Evolutionary conservation across 2,797 vertebrate genomes (phyloP).

Genomic region (Mareca strepera): DNA sequence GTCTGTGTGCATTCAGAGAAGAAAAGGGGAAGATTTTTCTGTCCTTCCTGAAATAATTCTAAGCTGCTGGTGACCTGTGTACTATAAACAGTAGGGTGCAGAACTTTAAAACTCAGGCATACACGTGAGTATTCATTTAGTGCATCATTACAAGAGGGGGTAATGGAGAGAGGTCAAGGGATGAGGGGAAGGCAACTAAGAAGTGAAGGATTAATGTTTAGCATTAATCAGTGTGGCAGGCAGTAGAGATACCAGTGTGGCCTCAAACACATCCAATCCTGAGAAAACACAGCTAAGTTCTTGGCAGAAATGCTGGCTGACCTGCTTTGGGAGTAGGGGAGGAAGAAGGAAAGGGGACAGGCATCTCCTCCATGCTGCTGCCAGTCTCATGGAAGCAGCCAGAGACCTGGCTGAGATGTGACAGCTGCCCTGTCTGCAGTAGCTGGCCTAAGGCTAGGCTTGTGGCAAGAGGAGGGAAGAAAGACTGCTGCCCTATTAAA

Average conservation of each 20-base stretch:
- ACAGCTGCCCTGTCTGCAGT: conserved; percentile 70
- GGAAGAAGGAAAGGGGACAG: not conserved
- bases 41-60: not conserved
- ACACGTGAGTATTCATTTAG: not conserved
- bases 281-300: conserved; percentile 5
- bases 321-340: not conserved
- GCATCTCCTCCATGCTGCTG: not conserved
- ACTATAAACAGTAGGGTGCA: not conserved
- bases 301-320: conserved; percentile 28
- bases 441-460: conserved; percentile 65
- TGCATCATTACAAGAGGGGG: not conserved
- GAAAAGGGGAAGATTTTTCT: not conserved
- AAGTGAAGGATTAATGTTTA: not conserved
- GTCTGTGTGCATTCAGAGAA: not conserved
- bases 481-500: conserved; percentile 58
- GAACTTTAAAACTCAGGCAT: not conserved
- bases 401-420: not conserved
- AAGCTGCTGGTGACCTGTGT: not conserved
- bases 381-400: not conserved
- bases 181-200: not conserved
- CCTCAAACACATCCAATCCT: not conserved
- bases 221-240: not conserved
- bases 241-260: not conserved
- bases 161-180: not conserved
- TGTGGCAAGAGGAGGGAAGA: conserved; percentile 22